Evolutionary conservation across 2,888 invertebrate genomes (phyloP).

Genomic region (Leptarthrus brevirostris): DNA sequence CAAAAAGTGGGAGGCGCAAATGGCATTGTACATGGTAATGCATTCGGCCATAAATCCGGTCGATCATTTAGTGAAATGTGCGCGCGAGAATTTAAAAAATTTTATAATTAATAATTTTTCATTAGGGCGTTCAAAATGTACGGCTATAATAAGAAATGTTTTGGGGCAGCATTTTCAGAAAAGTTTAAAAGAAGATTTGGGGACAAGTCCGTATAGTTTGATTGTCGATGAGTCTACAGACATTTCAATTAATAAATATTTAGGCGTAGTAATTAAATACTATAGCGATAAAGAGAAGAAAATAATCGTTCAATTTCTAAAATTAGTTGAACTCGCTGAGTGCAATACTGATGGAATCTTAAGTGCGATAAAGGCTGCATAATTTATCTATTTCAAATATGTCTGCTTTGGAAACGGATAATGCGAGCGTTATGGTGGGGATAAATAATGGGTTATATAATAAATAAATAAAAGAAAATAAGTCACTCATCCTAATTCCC

Average conservation of each 20-base stretch:
- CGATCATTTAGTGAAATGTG: neutral
- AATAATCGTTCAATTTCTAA: neutral
- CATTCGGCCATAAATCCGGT: neutral
- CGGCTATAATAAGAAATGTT: neutral
- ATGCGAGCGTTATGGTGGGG: constrained; percentile 36
- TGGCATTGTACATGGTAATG: neutral
- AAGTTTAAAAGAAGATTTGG: neutral
- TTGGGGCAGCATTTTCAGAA: neutral
- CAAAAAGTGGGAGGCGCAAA: neutral
- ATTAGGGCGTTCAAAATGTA: neutral
- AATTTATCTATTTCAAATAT: constrained; percentile 2
- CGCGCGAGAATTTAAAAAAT: neutral
- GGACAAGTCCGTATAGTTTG: neutral
- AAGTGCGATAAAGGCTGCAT: neutral
- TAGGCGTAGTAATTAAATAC: constrained; percentile 21
- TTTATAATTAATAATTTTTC: neutral
- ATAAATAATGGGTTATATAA: constrained; percentile 31
- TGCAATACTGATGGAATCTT: constrained; percentile 1
- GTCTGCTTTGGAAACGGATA: constrained; percentile 24
- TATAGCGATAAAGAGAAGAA: neutral
- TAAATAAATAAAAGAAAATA: neutral
- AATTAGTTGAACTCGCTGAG: neutral
- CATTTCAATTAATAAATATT: constrained; percentile 5
- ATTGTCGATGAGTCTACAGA: constrained; percentile 32
- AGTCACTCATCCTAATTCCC: neutral